These are phyloP conservation scores for Villa cingulata DNA, from an alignment of 2,888 invertebrate species.

Conservation along the genomic window DNA sequence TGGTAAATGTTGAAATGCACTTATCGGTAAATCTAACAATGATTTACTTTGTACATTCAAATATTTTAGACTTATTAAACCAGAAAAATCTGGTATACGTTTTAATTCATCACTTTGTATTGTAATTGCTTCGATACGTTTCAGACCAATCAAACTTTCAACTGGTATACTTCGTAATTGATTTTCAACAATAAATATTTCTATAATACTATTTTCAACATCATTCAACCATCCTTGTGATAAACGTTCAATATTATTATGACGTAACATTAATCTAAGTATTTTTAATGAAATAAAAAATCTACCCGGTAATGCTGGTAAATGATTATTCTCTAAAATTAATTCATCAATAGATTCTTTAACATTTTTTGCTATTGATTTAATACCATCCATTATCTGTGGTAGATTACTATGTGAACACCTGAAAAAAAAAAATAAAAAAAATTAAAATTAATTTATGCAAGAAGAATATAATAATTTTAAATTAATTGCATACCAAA, in stretches of 20 bases:
- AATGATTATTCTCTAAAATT: slow-evolving; percentile 74
- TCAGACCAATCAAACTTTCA: slow-evolving; percentile 60
- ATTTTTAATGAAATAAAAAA: slow-evolving; percentile 64
- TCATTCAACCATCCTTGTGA: slow-evolving; percentile 70
- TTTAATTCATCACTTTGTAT: slow-evolving; percentile 64
- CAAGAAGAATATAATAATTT: neutral
- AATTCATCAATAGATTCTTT: slow-evolving; percentile 56
- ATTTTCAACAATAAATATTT: slow-evolving; percentile 74
- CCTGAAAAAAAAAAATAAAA: slow-evolving; percentile 38
- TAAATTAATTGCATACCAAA: slow-evolving; percentile 47
- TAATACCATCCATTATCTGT: slow-evolving; percentile 59
- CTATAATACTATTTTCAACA: slow-evolving; percentile 61
- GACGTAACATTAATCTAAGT: slow-evolving; percentile 64
- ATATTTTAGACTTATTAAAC: slow-evolving; percentile 57
- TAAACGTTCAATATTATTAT: slow-evolving; percentile 68
- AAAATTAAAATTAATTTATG: neutral
- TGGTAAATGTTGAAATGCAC: slow-evolving; percentile 56
- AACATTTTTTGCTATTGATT: slow-evolving; percentile 41
- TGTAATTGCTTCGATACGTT: slow-evolving; percentile 68
- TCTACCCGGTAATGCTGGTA: slow-evolving; percentile 72
- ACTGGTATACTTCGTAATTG: slow-evolving; percentile 63
- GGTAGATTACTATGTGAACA: slow-evolving; percentile 82
- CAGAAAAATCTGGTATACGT: slow-evolving; percentile 58
- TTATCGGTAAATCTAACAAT: slow-evolving; percentile 49
- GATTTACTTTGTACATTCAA: slow-evolving; percentile 57